phyloP scores from a whole-genome alignment of 2,797 vertebrate species.

The Serranus cabrilla region DNA sequence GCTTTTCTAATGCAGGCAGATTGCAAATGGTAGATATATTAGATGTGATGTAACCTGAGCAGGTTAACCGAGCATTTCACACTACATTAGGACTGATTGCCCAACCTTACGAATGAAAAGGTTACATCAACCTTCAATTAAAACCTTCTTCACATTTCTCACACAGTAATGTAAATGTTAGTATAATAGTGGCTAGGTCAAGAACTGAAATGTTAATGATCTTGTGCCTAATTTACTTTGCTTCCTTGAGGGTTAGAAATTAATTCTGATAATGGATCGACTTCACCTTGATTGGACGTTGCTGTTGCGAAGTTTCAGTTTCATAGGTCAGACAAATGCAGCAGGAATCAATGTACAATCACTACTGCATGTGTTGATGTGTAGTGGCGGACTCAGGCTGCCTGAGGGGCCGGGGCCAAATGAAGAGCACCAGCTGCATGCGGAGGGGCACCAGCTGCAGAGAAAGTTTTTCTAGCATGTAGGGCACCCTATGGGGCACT shows the following conservation, averaged over 20 bases:
- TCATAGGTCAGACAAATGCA: slow-evolving; percentile 32
- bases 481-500: too few relatives aligned
- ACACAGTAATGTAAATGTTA: slow-evolving; percentile 64
- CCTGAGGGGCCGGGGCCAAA: too few relatives aligned
- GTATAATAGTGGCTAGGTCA: slow-evolving; percentile 54
- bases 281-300: slow-evolving; percentile 64
- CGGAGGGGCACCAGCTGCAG: too few relatives aligned
- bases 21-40: slow-evolving; percentile 67
- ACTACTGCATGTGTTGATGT: slow-evolving; percentile 21
- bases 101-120: slow-evolving; percentile 73
- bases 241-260: slow-evolving; percentile 79
- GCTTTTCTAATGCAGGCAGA: slow-evolving; percentile 64
- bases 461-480: too few relatives aligned
- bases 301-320: slow-evolving; percentile 46
- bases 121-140: slow-evolving; percentile 83
- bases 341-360: slow-evolving; percentile 14
- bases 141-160: slow-evolving; percentile 60
- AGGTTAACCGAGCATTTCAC: slow-evolving; percentile 77
- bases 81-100: slow-evolving; percentile 82
- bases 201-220: slow-evolving; percentile 68
- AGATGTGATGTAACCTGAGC: slow-evolving; percentile 79
- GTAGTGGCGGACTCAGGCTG: neutral
- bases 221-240: slow-evolving; percentile 72
- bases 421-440: too few relatives aligned
- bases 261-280: slow-evolving; percentile 72